Evolutionary conservation across 2,888 invertebrate genomes (phyloP).

Genomic region (Apamea monoglypha): DNA sequence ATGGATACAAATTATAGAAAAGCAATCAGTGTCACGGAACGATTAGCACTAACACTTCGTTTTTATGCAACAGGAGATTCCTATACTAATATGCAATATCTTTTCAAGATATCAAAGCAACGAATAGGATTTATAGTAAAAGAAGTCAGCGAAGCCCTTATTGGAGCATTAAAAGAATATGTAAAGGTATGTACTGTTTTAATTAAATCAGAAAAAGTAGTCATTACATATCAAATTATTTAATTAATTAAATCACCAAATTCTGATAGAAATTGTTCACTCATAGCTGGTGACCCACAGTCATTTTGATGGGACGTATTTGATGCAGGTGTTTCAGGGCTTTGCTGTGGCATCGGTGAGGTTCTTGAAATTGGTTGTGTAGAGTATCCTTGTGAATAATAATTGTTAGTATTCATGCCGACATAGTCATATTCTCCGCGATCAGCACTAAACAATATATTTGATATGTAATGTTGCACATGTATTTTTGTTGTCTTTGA

Average conservation of each 20-base stretch:
- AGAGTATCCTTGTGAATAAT: neutral
- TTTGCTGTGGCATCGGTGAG: neutral
- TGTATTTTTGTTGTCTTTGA: too few relatives aligned
- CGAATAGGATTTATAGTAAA: conserved; percentile 51
- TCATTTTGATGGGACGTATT: too few relatives aligned
- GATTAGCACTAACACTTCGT: conserved; percentile 5
- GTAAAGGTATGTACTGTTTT: conserved; percentile 29
- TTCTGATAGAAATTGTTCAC: neutral
- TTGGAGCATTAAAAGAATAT: conserved; percentile 53
- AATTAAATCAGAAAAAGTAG: neutral
- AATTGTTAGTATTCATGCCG: too few relatives aligned
- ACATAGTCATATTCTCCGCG: too few relatives aligned
- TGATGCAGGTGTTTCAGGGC: too few relatives aligned
- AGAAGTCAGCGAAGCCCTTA: conserved; percentile 55
- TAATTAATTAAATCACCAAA: conserved; percentile 8
- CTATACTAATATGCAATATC: neutral
- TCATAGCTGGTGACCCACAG: neutral
- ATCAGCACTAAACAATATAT: too few relatives aligned
- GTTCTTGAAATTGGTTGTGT: neutral
- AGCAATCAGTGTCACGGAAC: conserved; percentile 13
- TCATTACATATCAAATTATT: conserved; percentile 14
- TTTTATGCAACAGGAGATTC: conserved; percentile 10
- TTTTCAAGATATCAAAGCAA: conserved; percentile 54
- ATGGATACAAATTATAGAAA: conserved; percentile 7
- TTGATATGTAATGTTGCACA: too few relatives aligned